A percentile compares a stretch with the other conserved stretches of the same genome.
Conservation (phyloP, 1,140 invertebrate genomes). For the Thalassaphorura encarpata region DNA sequence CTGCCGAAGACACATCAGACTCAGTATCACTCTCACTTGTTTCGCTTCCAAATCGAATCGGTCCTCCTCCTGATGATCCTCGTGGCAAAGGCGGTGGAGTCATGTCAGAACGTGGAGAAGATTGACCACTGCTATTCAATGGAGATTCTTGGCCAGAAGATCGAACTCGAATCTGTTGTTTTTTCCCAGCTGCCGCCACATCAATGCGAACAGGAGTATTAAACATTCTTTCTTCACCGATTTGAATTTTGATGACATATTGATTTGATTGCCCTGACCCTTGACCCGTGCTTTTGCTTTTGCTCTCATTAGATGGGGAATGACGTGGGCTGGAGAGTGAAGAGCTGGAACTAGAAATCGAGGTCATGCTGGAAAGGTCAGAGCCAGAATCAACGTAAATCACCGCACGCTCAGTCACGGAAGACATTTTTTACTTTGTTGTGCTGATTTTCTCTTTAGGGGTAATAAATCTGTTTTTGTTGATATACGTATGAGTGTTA, state of each 20-base stretch:
- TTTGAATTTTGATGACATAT: constrained; percentile 33
- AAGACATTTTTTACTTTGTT: constrained; percentile 16
- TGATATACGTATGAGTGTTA: not conserved
- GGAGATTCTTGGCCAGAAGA: constrained; percentile 9
- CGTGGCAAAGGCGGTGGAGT: constrained; percentile 25
- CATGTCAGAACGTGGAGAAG: constrained; percentile 29
- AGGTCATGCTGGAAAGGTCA: constrained; percentile 7
- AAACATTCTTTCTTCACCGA: constrained; percentile 29
- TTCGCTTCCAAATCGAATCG: constrained; percentile 27
- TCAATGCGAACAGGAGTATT: constrained; percentile 28
- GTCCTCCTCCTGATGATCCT: not conserved
- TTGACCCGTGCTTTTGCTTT: constrained; percentile 1
- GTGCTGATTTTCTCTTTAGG: not conserved
- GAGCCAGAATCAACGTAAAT: constrained; percentile 31
- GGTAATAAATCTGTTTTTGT: not conserved
- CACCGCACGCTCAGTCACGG: constrained; percentile 24
- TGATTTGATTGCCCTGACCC: constrained; percentile 15
- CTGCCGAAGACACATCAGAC: constrained; percentile 26
- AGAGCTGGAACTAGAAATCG: not conserved
- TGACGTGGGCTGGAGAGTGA: not conserved
- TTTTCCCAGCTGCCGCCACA: constrained; percentile 12
- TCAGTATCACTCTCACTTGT: constrained; percentile 32
- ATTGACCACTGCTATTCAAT: constrained; percentile 20
- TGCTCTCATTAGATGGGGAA: not conserved
- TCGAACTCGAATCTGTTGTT: not conserved